These are phyloP conservation scores for Corythoichthys intestinalis DNA, from an alignment of 2,113 vertebrate genomes.

Conservation along the genomic window DNA sequence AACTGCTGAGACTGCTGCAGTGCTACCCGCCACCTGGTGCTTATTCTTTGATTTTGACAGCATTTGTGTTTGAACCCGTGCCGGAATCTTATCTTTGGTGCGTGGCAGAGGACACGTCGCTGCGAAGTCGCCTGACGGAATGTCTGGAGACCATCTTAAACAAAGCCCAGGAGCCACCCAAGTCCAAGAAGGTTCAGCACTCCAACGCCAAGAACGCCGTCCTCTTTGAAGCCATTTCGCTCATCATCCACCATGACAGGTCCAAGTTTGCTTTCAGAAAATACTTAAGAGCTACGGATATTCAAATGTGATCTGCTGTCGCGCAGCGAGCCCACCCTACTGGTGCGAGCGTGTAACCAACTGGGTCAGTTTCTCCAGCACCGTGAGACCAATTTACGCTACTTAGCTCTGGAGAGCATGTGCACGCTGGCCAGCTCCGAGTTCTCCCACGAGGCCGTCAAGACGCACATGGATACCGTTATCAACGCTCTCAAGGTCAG, in stretches of 20 bases:
- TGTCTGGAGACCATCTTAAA: constrained; percentile 87
- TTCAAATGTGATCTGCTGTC: neutral
- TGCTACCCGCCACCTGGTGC: constrained; percentile 79
- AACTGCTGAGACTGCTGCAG: constrained; percentile 81
- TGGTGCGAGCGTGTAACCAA: constrained; percentile 78
- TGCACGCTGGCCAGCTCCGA: constrained; percentile 74
- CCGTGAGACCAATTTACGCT: constrained; percentile 78
- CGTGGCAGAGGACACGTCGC: constrained; percentile 74
- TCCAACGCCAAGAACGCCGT: constrained; percentile 88
- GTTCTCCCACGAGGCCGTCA: constrained; percentile 74
- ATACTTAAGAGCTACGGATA: neutral
- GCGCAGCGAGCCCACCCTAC: constrained; percentile 70
- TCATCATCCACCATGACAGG: constrained; percentile 87
- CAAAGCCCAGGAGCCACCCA: constrained; percentile 87
- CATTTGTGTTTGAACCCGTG: too few species aligned
- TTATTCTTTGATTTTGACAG: neutral
- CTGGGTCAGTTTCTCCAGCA: constrained; percentile 78
- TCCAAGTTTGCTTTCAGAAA: constrained; percentile 9
- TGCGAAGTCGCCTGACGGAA: constrained; percentile 83
- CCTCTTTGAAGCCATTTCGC: constrained; percentile 84
- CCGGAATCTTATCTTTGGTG: too few species aligned
- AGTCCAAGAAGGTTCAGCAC: constrained; percentile 90
- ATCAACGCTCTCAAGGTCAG: constrained; percentile 76
- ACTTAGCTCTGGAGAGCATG: constrained; percentile 79
- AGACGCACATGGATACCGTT: constrained; percentile 77